Evolutionary conservation across 2,888 invertebrate genomes (phyloP).

Genomic region (Bhutanitis thaidina): DNA sequence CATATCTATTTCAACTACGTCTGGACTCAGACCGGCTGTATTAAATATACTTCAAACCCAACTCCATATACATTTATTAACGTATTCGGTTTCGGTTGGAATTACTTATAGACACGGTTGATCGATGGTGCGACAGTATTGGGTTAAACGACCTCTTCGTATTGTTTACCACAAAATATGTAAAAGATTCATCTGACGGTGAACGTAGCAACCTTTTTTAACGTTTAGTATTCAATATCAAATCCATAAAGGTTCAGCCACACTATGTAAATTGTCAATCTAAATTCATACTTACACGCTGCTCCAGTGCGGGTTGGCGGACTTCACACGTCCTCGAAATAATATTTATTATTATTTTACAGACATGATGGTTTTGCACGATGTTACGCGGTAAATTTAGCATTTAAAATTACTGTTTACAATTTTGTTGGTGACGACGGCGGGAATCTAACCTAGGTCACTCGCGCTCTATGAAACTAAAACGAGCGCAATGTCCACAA

Average conservation of each 20-base stretch:
- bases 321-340: too few relatives aligned
- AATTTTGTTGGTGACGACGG: too few relatives aligned
- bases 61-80: slow-evolving; percentile 16
- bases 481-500: too few relatives aligned
- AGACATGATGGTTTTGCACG: too few relatives aligned
- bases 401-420: too few relatives aligned
- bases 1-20: slow-evolving; percentile 2
- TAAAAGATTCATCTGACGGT: slow-evolving; percentile 43
- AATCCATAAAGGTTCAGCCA: slow-evolving; percentile 3
- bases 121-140: slow-evolving; percentile 8
- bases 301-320: too few relatives aligned
- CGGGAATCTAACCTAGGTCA: too few relatives aligned
- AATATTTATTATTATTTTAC: too few relatives aligned
- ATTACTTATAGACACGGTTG: slow-evolving; percentile 16
- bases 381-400: too few relatives aligned
- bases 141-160: slow-evolving; percentile 34
- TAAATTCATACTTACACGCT: too few relatives aligned
- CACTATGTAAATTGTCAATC: too few relatives aligned
- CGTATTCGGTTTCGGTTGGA: slow-evolving; percentile 14
- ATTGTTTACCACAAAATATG: slow-evolving; percentile 52
- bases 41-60: slow-evolving; percentile 4
- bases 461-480: too few relatives aligned
- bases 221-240: slow-evolving; percentile 67
- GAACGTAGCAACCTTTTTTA: slow-evolving; percentile 40
- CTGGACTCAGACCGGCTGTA: background rate